These are phyloP conservation scores for Diceros bicornis DNA, from an alignment of 2,797 vertebrate species.

Conservation along the genomic window DNA sequence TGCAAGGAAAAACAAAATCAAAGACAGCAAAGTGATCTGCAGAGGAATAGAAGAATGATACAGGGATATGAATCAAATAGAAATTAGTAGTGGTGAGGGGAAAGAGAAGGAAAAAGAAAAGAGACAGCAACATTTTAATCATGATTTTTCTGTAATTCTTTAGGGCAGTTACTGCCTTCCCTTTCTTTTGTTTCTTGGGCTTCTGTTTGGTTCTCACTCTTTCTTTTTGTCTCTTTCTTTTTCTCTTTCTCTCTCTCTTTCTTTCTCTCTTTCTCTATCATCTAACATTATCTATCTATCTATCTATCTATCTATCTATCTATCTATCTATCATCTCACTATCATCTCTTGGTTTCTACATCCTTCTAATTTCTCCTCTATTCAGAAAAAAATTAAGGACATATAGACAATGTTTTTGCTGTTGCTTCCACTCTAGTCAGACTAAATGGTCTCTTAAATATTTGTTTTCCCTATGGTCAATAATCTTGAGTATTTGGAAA, in stretches of 20 bases:
- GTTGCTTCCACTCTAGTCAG: background rate
- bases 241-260: no score
- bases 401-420: background rate
- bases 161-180: background rate
- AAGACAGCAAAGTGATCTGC: background rate
- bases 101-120: background rate
- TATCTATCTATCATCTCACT: no score
- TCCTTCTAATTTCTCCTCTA: background rate
- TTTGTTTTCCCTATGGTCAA: background rate
- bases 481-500: background rate
- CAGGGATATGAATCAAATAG: background rate
- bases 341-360: background rate
- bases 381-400: background rate
- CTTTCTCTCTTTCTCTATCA: background rate
- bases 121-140: background rate
- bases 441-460: background rate
- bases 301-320: background rate
- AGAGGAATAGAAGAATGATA: background rate
- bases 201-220: background rate
- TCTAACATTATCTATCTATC: background rate
- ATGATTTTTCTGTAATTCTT: background rate
- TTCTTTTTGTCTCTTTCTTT: no score
- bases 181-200: background rate
- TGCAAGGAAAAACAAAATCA: background rate
- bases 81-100: background rate